Conservation (phyloP, 53 echinoderm and acorn worm species). For the Arbacia lixula region DNA sequence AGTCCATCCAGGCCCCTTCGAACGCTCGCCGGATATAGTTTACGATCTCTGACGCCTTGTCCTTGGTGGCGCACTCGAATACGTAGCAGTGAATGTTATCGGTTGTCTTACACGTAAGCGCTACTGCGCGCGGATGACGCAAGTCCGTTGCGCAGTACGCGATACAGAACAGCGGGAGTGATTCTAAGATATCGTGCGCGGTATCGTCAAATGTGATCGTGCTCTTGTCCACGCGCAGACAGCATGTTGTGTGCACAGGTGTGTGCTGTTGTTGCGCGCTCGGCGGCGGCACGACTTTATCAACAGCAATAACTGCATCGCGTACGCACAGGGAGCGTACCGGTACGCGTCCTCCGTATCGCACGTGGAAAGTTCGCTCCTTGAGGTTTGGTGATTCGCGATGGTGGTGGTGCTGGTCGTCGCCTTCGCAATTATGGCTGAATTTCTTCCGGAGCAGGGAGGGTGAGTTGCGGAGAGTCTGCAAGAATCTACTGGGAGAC, state of each 20-base stretch:
- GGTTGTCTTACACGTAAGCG: conserved; percentile 60
- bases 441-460: conserved; percentile 67
- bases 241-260: conserved; percentile 47
- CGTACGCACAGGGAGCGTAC: conserved; percentile 65
- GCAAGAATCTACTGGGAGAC: conserved; percentile 37
- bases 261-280: conserved; percentile 13
- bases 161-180: conserved; percentile 68
- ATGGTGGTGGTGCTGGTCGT: not conserved
- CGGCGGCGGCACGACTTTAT: conserved; percentile 55
- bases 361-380: conserved; percentile 59
- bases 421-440: conserved; percentile 33
- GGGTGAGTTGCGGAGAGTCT: conserved; percentile 69
- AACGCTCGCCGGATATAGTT: conserved; percentile 65
- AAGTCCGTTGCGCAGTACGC: conserved; percentile 80
- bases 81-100: conserved; percentile 66
- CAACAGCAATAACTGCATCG: conserved; percentile 72
- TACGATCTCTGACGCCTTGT: conserved; percentile 70
- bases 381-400: not conserved
- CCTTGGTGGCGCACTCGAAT: conserved; percentile 55
- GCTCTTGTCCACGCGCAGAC: conserved; percentile 58
- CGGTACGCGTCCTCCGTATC: conserved; percentile 61
- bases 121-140: conserved; percentile 68
- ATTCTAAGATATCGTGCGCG: conserved; percentile 42
- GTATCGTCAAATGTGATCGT: conserved; percentile 66
- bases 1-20: conserved; percentile 73